Evolutionary conservation across 1,140 invertebrate species (phyloP).

Genomic region (Ptiloglossa arizonensis): DNA sequence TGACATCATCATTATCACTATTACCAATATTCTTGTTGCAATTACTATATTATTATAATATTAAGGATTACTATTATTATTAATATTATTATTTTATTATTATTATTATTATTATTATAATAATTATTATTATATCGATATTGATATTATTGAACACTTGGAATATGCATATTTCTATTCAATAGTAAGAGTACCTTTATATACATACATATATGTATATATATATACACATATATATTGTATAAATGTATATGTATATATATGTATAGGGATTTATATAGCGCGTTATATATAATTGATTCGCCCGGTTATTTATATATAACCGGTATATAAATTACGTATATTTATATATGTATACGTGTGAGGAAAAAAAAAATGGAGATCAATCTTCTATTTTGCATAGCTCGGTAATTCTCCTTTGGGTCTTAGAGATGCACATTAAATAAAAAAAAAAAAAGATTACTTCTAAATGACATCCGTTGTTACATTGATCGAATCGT

Average conservation of each 20-base stretch:
- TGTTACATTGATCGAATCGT: conserved; percentile 64
- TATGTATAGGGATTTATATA: conserved; percentile 75
- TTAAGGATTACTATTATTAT: conserved; percentile 72
- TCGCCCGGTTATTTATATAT: conserved; percentile 70
- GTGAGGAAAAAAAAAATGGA: conserved; percentile 67
- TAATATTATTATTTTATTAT: conserved; percentile 69
- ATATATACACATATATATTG: too few relatives aligned
- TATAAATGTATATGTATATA: conserved; percentile 72
- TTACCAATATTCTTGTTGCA: conserved; percentile 71
- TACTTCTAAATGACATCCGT: conserved; percentile 75
- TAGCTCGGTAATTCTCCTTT: conserved; percentile 80
- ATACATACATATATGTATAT: conserved; percentile 70
- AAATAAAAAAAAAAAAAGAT: conserved; percentile 59
- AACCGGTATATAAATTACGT: conserved; percentile 69
- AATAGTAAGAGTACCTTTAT: conserved; percentile 78
- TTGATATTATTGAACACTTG: conserved; percentile 74
- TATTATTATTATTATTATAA: conserved; percentile 69
- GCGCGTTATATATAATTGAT: conserved; percentile 72
- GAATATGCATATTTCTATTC: conserved; percentile 79
- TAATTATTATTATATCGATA: conserved; percentile 70
- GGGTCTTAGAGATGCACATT: conserved; percentile 79
- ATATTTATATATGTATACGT: conserved; percentile 71
- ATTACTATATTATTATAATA: conserved; percentile 74
- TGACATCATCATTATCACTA: conserved; percentile 63
- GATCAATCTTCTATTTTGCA: conserved; percentile 81